These are phyloP conservation scores for Aplysia californica DNA, from an alignment of 1,140 invertebrate genomes.

Conservation along the genomic window DNA sequence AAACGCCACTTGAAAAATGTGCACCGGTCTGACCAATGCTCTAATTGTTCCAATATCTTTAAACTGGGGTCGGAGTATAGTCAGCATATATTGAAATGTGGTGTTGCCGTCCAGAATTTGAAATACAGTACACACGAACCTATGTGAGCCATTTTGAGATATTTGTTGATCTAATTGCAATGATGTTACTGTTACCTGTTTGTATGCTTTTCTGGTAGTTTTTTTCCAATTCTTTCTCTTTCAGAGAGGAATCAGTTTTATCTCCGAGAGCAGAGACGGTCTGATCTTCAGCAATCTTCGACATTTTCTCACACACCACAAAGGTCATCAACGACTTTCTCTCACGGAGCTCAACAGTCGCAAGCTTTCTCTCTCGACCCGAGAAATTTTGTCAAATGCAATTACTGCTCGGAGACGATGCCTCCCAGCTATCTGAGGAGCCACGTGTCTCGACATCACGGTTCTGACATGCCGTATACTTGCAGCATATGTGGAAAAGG, in stretches of 20 bases:
- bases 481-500: slow-evolving; percentile 19
- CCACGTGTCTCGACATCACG: neutral
- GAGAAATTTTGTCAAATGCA: neutral
- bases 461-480: neutral
- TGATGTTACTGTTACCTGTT: neutral
- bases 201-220: neutral
- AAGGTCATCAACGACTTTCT: neutral
- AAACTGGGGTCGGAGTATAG: slow-evolving; percentile 1
- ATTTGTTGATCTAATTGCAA: neutral
- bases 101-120: neutral
- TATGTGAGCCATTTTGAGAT: neutral
- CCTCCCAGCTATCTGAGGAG: neutral
- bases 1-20: slow-evolving; percentile 13
- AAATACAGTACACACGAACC: neutral
- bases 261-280: no score
- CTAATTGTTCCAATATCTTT: neutral
- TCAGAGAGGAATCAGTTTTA: no score
- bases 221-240: no score
- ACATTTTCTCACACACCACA: neutral
- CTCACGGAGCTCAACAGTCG: neutral
- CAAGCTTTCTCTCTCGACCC: neutral
- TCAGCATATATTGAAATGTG: slow-evolving; percentile 17
- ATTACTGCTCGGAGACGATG: neutral
- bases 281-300: no score
- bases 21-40: neutral